Evolutionary conservation across 2,113 vertebrate genomes (phyloP).

Genomic region (Cariama cristata): DNA sequence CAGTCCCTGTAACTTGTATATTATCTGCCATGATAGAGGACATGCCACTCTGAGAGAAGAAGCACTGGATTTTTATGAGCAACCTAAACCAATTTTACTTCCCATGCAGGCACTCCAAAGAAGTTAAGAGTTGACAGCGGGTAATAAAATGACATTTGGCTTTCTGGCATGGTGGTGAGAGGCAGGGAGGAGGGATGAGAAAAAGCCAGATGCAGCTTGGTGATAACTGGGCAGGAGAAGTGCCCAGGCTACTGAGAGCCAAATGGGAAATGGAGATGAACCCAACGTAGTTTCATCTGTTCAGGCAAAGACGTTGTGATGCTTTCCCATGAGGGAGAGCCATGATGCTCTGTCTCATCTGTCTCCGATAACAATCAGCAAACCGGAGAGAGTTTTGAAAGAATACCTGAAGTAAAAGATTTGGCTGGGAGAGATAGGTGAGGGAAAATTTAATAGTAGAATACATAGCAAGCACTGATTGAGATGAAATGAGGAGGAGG

Average conservation of each 20-base stretch:
- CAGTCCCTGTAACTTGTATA: neutral
- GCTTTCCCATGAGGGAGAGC: neutral
- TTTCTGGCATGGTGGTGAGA: neutral
- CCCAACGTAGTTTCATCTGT: neutral
- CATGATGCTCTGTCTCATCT: neutral
- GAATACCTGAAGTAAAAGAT: neutral
- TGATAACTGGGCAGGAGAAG: neutral
- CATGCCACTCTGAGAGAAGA: rapidly evolving
- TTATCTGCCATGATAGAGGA: neutral
- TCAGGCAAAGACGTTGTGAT: neutral
- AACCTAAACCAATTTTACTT: neutral
- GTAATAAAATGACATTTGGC: neutral
- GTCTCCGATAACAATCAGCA: neutral
- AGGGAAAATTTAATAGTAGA: neutral
- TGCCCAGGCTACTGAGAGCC: neutral
- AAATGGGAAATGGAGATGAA: neutral
- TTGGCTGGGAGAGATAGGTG: neutral
- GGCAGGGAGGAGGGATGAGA: neutral
- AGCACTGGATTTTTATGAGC: neutral
- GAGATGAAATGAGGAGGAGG: neutral
- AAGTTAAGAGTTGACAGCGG: neutral
- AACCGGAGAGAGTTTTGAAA: neutral
- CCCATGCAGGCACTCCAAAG: neutral
- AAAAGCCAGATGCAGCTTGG: rapidly evolving
- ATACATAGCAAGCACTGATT: neutral